Evolutionary conservation across 2,888 invertebrate species (phyloP).

Genomic region (Serripes groenlandicus): DNA sequence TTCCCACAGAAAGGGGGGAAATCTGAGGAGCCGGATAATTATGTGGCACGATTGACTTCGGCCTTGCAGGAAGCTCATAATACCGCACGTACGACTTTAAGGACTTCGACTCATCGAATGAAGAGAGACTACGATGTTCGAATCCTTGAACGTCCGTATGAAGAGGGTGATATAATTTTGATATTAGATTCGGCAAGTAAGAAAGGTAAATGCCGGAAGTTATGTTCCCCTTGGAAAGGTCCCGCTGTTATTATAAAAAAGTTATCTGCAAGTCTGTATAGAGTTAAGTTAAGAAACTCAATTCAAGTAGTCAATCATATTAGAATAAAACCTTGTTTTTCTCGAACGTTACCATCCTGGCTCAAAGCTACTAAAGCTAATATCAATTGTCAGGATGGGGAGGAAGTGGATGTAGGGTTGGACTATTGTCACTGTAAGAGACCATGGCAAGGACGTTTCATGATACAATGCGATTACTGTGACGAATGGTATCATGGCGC

Average conservation of each 20-base stretch:
- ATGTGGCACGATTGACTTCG: background rate
- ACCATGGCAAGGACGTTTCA: no score
- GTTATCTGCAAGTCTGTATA: slow-evolving; percentile 14
- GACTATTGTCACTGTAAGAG: background rate
- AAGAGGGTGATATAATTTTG: no score
- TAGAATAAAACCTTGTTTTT: slow-evolving; percentile 28
- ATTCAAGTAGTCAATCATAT: slow-evolving; percentile 37
- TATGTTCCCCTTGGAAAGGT: no score
- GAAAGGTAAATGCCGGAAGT: no score
- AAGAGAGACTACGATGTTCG: slow-evolving; percentile 32
- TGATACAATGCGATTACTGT: background rate
- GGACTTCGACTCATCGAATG: slow-evolving; percentile 16
- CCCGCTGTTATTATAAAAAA: no score
- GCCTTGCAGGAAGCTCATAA: slow-evolving; percentile 15
- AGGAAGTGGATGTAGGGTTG: no score
- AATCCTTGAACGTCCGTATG: no score
- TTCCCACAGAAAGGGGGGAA: background rate
- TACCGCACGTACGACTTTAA: slow-evolving; percentile 1
- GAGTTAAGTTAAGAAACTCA: slow-evolving; percentile 16
- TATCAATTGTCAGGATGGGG: no score
- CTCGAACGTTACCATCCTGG: slow-evolving; percentile 4
- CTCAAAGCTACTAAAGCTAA: no score
- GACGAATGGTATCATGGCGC: slow-evolving; percentile 11
- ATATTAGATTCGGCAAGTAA: no score
- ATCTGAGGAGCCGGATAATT: background rate